Evolutionary conservation across 2,113 vertebrate genomes (phyloP), one percentile per base, ranked within the genome.

Genomic region (Corythoichthys intestinalis): DNA sequence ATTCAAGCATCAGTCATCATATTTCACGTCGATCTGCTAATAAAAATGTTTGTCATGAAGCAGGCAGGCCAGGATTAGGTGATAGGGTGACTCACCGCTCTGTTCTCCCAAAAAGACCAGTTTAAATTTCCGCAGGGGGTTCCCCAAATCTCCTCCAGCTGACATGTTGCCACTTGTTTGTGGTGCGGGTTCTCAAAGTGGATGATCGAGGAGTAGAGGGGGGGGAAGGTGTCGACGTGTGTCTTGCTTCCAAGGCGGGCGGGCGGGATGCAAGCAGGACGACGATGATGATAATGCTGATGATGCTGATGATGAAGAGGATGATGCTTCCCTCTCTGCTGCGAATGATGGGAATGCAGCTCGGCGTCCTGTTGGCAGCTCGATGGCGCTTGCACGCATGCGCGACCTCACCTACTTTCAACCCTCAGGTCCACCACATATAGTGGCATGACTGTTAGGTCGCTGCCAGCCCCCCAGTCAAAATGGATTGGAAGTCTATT

Each of bases 51-150:
- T 37, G 56, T 37, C 78, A 67, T 80, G 80, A 77, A 67, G 70
- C 74, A 60, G 14, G 58, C 44, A 39, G 58, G 67, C 48, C 54
- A 12, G 63, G 35, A 50, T 64, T 9, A 10, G n/a, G 60, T 5
- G 20, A n/a, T 41, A 8, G 14, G 39, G 44, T 63, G 79, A 94
- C 95, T 96, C 87, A 97, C 95, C 95, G 91, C 95, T 96, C 89
- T 97, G 95, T 84, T 97, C 95, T 69, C 95, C 95, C 85, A 97
- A 91, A 92, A 97, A 97, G 12, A 96, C 95, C 75, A 97, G 92
- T 91, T 97, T 97, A 91, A 97, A 97, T 94, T 97, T 97, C 86
- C 95, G 92, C 89, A 97, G 92, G 76, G 95, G 95, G 87, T 95
- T 96, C 90, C 95, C 95, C 86, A 97, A 93, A 87, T 96, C 95